Base-by-base conservation (phyloP, 1,140 invertebrate genomes). In the Philotrypesis tridentata region DNA sequence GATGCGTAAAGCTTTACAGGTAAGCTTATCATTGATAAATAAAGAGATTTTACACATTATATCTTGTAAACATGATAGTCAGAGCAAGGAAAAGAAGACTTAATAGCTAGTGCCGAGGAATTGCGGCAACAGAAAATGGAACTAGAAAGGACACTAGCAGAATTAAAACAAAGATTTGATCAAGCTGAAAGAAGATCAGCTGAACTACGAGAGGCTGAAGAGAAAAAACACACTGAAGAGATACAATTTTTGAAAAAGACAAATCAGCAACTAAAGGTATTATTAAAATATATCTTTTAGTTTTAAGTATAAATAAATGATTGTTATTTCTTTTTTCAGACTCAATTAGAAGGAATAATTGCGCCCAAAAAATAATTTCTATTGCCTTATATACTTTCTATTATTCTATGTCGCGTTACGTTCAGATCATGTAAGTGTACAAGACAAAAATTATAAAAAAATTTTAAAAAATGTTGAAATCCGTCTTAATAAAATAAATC, bases 1-100 rank as follows among this genome's bases (percentile, higher is more conserved):
- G 37, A 97, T 99, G 94, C 94, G 98, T 65, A 99, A 99, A 93
- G 97, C 98, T n/a, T 91, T 99, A 73, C 96, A 97, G 92, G 95
- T 95, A 89, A 75, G 37, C 5, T 75, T 60, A 14, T 25, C 2
- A 74, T 29, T 74, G 8, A 23, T 25, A 6, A 23, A 17, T n/a
- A n/a, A n/a, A n/a, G n/a, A n/a, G n/a, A n/a, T n/a, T n/a, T n/a
- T n/a, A n/a, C n/a, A n/a, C n/a, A n/a, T n/a, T n/a, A n/a, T n/a
- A n/a, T n/a, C n/a, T n/a, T n/a, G 33, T 8, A 60, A 61, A 60
- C 83, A 72, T 81, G 63, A 83, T 67, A 93, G 92, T 91, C 94
- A 75, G 93, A 94, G 88, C 92, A 95, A 92, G 95, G 95, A 0
- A 96, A 96, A 88, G 93, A 94, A 78, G 95, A 96, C 85, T 93